Conservation (phyloP, 2,888 invertebrate species). For the Caenorhabditis becei region DNA sequence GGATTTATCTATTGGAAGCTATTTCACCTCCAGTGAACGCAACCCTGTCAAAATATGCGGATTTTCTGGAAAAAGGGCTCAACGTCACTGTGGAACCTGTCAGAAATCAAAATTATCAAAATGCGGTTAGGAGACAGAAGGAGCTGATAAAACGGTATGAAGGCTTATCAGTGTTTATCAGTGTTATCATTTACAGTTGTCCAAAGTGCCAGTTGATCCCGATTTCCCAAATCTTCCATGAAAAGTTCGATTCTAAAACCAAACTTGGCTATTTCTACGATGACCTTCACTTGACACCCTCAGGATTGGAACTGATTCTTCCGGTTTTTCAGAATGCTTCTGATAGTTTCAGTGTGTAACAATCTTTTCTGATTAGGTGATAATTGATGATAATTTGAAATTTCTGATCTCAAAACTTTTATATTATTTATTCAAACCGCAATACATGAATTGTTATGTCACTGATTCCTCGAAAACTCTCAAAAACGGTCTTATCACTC, state of each 20-base stretch:
- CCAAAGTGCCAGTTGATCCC: slow-evolving; percentile 30
- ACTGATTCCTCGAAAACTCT: neutral
- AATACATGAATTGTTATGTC: too few relatives aligned
- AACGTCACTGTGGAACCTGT: neutral
- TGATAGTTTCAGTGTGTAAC: neutral
- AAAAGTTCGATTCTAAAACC: slow-evolving; percentile 3
- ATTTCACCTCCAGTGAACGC: neutral
- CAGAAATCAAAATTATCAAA: slow-evolving; percentile 24
- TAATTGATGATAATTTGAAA: neutral
- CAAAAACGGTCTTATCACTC: neutral
- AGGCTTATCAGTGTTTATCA: neutral
- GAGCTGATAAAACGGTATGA: slow-evolving; percentile 6
- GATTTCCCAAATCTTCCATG: neutral
- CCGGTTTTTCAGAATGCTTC: slow-evolving; percentile 16
- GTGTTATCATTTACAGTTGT: slow-evolving; percentile 28
- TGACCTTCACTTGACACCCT: slow-evolving; percentile 18
- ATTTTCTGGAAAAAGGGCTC: neutral
- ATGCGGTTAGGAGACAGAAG: slow-evolving; percentile 12
- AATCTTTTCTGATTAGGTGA: too few relatives aligned
- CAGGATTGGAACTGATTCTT: neutral
- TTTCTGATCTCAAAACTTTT: too few relatives aligned
- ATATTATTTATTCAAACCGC: too few relatives aligned
- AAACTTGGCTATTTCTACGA: slow-evolving; percentile 29
- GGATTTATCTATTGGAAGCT: slow-evolving; percentile 31
- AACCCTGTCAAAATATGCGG: slow-evolving; percentile 2